Evolutionary conservation across 2,888 invertebrate species (phyloP), one percentile per base, ranked within the genome.

Genomic region (Dioctria rufipes): DNA sequence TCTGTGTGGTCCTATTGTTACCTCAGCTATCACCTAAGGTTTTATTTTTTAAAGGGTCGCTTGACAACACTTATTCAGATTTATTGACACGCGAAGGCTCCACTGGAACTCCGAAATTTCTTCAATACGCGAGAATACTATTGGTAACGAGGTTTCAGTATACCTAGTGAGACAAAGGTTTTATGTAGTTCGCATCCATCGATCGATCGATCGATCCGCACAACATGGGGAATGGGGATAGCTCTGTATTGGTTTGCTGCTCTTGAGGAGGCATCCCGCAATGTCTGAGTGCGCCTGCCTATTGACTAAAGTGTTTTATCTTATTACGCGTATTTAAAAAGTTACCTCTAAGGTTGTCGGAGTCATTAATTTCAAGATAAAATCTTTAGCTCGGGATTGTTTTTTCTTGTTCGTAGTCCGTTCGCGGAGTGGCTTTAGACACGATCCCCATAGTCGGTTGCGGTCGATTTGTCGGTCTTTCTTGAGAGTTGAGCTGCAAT

Each of bases 301-400:
- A 75, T 75, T 46, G 75, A 75, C n/a, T 42, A 60, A 75, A 61
- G 61, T 60, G 58, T 60, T 75, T 75, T 60, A 75, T 75, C 75
- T 75, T 60, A 75, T 61, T 75, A 78, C 65, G 51, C 66, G 65
- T 51, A 78, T 78, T 78, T 78, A 78, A 77, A 81, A 78, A 78
- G 71, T 82, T 80, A 75, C 78, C 78, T 79, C 67, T 67, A 81
- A 82, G 80, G 80, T 82, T 82, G 82, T 78, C 75, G 78, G 80
- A 80, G 80, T 82, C 82, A 82, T 82, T 82, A 82, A 82, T 82
- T 82, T 80, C 46, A 25, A 82, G 82, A 82, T 82, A 82, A 82
- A 78, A 82, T 82, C 82, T 78, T 66, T 67, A 60, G 75, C 60
- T 63, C 75, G 66, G 75, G 82, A 67, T 75, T 75, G 80, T 71